Evolutionary conservation across 2,888 invertebrate genomes (phyloP).

Genomic region (Tachystola acroxantha): DNA sequence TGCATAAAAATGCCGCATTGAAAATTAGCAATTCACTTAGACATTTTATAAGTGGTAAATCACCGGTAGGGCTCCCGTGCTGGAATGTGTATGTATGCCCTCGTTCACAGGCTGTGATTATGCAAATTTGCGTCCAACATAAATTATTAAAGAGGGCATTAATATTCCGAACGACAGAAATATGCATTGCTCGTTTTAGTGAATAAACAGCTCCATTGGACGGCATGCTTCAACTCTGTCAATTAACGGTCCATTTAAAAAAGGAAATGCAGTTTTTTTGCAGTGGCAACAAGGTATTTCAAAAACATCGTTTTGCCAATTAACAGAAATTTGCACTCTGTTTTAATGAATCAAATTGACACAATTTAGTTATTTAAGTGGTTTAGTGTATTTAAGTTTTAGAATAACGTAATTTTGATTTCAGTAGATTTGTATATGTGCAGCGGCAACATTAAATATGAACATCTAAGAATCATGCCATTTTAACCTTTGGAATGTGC

Average conservation of each 20-base stretch:
- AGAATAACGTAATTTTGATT: no score
- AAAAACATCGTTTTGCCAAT: neutral
- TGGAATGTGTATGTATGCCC: conserved; percentile 39
- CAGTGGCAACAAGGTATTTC: neutral
- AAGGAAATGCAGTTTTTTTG: neutral
- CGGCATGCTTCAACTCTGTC: conserved; percentile 33
- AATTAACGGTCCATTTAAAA: conserved; percentile 34
- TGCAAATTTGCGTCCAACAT: conserved; percentile 74
- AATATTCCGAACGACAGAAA: conserved; percentile 73
- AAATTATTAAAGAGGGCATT: conserved; percentile 75
- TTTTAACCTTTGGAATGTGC: no score
- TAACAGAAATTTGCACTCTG: neutral
- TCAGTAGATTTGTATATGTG: no score
- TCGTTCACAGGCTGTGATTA: conserved; percentile 67
- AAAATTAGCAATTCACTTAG: no score
- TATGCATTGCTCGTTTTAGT: conserved; percentile 68
- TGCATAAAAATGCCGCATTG: no score
- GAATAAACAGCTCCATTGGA: conserved; percentile 43
- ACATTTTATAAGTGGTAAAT: no score
- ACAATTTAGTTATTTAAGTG: no score
- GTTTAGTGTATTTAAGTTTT: no score
- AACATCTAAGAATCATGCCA: no score
- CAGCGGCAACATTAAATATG: no score
- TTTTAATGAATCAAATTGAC: neutral
- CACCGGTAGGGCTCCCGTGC: no score